A percentile compares a stretch with the other conserved stretches of the same genome.
Evolutionary conservation across 1,140 invertebrate species (phyloP).

Genomic region (Drosophila sp.): DNA sequence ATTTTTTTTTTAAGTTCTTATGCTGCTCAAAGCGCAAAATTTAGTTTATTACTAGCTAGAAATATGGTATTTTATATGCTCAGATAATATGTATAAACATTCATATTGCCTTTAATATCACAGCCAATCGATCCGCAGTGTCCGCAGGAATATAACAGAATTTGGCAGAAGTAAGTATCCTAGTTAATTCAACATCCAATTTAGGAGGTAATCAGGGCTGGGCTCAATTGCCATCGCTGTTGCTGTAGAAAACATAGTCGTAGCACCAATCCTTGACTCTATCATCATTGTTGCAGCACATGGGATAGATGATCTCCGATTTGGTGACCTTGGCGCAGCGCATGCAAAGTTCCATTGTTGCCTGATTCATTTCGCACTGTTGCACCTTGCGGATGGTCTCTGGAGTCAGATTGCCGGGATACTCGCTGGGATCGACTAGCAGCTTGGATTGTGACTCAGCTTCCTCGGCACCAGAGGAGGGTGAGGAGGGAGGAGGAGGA

Average conservation of each 20-base stretch:
- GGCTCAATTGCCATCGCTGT: constrained; percentile 13
- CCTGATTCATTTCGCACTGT: constrained; percentile 66
- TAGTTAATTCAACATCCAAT: background rate
- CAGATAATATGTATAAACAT: constrained; percentile 48
- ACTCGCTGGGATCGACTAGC: constrained; percentile 61
- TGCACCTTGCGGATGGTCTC: constrained; percentile 76
- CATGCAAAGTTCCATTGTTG: constrained; percentile 84
- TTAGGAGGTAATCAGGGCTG: too few relatives aligned
- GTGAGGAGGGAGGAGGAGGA: too few relatives aligned
- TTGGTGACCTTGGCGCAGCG: constrained; percentile 85
- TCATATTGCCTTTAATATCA: constrained; percentile 63
- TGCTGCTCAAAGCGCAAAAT: background rate
- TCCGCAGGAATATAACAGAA: constrained; percentile 15
- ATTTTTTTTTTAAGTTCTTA: background rate
- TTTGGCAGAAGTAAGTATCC: constrained; percentile 24
- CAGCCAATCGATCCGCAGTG: constrained; percentile 66
- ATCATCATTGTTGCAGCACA: constrained; percentile 85
- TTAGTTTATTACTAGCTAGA: constrained; percentile 58
- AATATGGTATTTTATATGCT: constrained; percentile 17
- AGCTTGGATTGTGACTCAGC: background rate
- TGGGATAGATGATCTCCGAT: constrained; percentile 85
- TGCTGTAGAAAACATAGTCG: constrained; percentile 73
- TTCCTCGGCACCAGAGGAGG: constrained; percentile 9
- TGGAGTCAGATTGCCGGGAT: constrained; percentile 63
- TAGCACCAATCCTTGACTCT: constrained; percentile 84